Evolutionary conservation across 2,113 vertebrate species (phyloP).

Genomic region (Sterna hirundo): DNA sequence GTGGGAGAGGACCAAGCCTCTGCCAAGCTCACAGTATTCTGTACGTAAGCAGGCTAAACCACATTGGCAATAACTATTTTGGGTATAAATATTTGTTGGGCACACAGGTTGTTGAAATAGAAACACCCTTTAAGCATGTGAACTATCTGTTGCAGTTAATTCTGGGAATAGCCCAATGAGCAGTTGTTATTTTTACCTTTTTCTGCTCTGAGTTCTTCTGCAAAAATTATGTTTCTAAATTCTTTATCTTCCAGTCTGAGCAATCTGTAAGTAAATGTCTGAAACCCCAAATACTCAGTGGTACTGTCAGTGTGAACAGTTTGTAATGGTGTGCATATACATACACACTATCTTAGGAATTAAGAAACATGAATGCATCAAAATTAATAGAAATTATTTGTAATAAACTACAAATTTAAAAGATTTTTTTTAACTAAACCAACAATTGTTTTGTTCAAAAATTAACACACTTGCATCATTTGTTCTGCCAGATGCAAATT

Average conservation of each 20-base stretch:
- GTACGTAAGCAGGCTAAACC: conserved; percentile 74
- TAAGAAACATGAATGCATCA: not conserved
- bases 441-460: not conserved
- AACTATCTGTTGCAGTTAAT: not conserved
- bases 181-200: not conserved
- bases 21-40: conserved; percentile 85
- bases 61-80: not conserved
- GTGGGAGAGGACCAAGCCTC: conserved; percentile 86
- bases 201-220: not conserved
- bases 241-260: not conserved
- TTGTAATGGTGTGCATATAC: not conserved
- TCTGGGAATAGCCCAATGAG: not conserved
- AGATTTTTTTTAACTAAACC: not conserved
- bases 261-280: not conserved
- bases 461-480: not conserved
- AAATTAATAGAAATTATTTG: not conserved
- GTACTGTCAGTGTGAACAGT: not conserved
- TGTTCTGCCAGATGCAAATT: not conserved
- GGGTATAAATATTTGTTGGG: not conserved
- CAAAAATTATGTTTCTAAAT: not conserved
- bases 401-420: not conserved
- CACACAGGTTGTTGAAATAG: not conserved
- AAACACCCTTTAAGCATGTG: not conserved
- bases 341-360: not conserved
- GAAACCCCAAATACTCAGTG: not conserved